phyloP scores from a whole-genome alignment of 2,797 vertebrate genomes.

The Propithecus perrieri region DNA sequence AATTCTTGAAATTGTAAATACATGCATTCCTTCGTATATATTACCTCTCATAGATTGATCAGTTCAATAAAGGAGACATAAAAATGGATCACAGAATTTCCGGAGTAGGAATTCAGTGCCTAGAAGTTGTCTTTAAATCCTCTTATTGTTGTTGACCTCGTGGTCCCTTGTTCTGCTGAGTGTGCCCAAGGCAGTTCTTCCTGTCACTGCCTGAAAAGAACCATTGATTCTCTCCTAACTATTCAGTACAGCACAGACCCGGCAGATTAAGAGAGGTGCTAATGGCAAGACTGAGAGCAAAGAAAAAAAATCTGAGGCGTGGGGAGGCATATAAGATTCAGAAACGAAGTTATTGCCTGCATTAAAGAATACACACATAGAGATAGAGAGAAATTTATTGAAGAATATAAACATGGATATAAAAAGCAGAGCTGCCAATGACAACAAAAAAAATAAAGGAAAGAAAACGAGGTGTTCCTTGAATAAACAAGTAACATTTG shows the following conservation, averaged over 20 bases:
- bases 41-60: background rate
- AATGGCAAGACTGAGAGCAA: background rate
- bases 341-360: slow-evolving; percentile 26
- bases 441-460: slow-evolving; percentile 24
- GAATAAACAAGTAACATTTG: slow-evolving; percentile 71
- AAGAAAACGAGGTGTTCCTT: slow-evolving; percentile 42
- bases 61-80: background rate
- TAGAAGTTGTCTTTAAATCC: slow-evolving; percentile 70
- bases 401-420: slow-evolving; percentile 52
- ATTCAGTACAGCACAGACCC: background rate
- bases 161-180: slow-evolving; percentile 62
- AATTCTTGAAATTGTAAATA: background rate
- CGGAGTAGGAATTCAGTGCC: slow-evolving; percentile 32
- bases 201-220: slow-evolving; percentile 70
- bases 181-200: slow-evolving; percentile 63
- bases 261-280: slow-evolving; percentile 50
- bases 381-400: slow-evolving; percentile 52
- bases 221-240: slow-evolving; percentile 67
- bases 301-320: slow-evolving; percentile 58
- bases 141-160: slow-evolving; percentile 69
- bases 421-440: slow-evolving; percentile 46
- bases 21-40: background rate
- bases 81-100: slow-evolving; percentile 39
- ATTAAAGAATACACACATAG: slow-evolving; percentile 54
- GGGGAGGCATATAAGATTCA: background rate